Conservation (phyloP, 2,797 vertebrate genomes). For the Ciconia nigra region DNA sequence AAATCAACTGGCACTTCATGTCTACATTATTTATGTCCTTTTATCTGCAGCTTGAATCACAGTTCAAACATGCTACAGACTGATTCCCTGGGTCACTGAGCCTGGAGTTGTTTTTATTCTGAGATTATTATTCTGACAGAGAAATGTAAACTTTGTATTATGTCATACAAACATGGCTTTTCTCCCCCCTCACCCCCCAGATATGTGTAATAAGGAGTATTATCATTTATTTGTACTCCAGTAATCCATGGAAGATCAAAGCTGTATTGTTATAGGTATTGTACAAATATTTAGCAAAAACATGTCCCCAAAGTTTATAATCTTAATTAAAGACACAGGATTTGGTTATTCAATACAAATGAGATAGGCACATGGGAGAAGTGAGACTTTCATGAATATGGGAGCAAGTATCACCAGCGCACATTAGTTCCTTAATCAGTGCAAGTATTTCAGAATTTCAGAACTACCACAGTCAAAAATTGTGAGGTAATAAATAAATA, state of each 20-base stretch:
- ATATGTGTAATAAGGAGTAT: not conserved
- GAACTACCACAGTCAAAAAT: not conserved
- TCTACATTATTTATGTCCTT: not conserved
- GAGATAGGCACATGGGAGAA: not conserved
- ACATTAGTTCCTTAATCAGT: not conserved
- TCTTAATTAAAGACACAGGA: not conserved
- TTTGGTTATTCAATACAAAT: not conserved
- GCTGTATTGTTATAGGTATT: not conserved
- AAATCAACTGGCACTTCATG: not conserved
- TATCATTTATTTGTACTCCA: not conserved
- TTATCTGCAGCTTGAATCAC: not conserved
- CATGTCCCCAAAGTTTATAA: not conserved
- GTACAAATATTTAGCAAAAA: not conserved
- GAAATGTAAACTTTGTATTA: not conserved
- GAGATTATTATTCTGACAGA: not conserved
- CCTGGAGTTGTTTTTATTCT: not conserved
- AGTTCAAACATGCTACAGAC: not conserved
- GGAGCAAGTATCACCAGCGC: not conserved
- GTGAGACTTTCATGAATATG: not conserved
- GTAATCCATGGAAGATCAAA: accelerated
- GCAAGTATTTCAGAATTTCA: not conserved
- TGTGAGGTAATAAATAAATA: not conserved
- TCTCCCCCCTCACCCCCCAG: too few species aligned
- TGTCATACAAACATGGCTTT: not conserved
- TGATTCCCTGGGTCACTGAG: not conserved